phyloP scores from a whole-genome alignment of 2,888 invertebrate genomes.

The Machimus atricapillus region DNA sequence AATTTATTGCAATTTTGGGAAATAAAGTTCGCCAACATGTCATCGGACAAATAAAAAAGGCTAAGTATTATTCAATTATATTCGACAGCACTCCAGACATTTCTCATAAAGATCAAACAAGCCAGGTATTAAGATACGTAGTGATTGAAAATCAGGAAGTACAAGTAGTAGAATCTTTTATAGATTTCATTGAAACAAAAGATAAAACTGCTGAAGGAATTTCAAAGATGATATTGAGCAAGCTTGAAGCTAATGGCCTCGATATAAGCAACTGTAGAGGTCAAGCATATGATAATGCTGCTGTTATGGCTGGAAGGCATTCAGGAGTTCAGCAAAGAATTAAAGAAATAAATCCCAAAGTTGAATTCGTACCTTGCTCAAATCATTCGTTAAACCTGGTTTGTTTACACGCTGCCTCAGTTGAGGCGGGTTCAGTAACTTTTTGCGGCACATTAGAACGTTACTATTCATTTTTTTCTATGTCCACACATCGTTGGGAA shows the following conservation, averaged over 20 bases:
- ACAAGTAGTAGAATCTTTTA: conserved; percentile 38
- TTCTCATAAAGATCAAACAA: conserved; percentile 28
- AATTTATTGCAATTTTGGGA: conserved; percentile 39
- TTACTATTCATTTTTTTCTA: conserved; percentile 39
- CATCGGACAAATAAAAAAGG: conserved; percentile 39
- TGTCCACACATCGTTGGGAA: conserved; percentile 43
- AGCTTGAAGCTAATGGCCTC: conserved; percentile 29
- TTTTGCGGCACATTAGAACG: conserved; percentile 42
- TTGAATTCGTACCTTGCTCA: conserved; percentile 38
- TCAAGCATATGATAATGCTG: conserved; percentile 38
- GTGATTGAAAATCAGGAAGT: conserved; percentile 38
- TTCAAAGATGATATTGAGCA: conserved; percentile 37
- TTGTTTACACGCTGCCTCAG: conserved; percentile 15
- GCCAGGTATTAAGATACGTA: conserved; percentile 33
- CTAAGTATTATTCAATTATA: conserved; percentile 42
- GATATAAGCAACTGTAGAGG: conserved; percentile 38
- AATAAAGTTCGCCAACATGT: conserved; percentile 41
- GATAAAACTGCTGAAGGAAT: conserved; percentile 37
- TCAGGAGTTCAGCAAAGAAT: conserved; percentile 36
- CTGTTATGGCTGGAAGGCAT: conserved; percentile 34
- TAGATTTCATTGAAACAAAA: conserved; percentile 40
- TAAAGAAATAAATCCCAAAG: conserved; percentile 40
- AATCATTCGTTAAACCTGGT: conserved; percentile 41
- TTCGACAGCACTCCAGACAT: conserved; percentile 38
- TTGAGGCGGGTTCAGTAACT: conserved; percentile 21